A percentile compares a stretch with the other conserved stretches of the same genome.
Conservation (phyloP, 2,888 invertebrate genomes). For the Meganola albula region DNA sequence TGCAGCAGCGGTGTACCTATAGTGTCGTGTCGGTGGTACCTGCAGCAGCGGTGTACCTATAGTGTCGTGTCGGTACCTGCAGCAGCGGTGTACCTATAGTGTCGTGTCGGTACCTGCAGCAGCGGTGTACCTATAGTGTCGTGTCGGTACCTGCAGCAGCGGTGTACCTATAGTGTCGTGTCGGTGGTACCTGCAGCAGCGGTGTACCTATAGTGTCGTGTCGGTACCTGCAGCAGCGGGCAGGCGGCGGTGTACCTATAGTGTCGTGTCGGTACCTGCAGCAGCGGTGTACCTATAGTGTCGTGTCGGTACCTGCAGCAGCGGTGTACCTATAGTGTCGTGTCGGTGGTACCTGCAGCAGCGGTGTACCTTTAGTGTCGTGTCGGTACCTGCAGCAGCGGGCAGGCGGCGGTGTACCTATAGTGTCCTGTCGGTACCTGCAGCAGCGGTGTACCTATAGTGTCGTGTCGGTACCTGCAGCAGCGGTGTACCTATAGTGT, state of each 20-base stretch:
- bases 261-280: not conserved
- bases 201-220: slow-evolving; percentile 10
- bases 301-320: not conserved
- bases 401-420: not conserved
- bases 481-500: not conserved
- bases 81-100: too few relatives aligned
- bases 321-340: not conserved
- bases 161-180: too few relatives aligned
- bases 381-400: not conserved
- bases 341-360: too few relatives aligned
- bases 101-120: too few relatives aligned
- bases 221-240: slow-evolving; percentile 20
- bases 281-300: not conserved
- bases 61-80: not conserved
- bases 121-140: too few relatives aligned
- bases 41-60: slow-evolving; percentile 8
- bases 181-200: slow-evolving; percentile 37
- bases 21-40: too few relatives aligned
- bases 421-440: too few relatives aligned
- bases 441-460: too few relatives aligned
- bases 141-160: not conserved
- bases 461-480: slow-evolving; percentile 35
- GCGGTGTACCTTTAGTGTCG: too few relatives aligned
- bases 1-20: not conserved
- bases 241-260: not conserved